phyloP scores from a whole-genome alignment of 2,888 invertebrate species.

The Caenorhabditis sinica region DNA sequence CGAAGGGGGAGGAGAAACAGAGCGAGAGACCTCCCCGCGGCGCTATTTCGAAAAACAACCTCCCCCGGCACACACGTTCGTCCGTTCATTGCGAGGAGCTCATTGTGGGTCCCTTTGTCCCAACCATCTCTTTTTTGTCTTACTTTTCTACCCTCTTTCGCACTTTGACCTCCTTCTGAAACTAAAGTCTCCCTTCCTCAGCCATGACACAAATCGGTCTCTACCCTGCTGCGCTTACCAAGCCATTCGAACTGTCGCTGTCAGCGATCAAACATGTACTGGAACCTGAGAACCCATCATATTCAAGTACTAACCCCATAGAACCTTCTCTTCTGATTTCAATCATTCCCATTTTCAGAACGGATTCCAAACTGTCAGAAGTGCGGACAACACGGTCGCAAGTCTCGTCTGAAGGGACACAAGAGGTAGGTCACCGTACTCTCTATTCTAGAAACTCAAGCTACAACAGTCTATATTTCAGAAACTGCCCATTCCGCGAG shows the following conservation, averaged over 20 bases:
- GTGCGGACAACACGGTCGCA: slow-evolving; percentile 81
- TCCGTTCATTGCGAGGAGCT: slow-evolving; percentile 64
- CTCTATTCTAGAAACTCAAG: slow-evolving; percentile 5
- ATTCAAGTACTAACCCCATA: slow-evolving; percentile 69
- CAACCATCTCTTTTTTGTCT: slow-evolving; percentile 13
- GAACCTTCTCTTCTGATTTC: not conserved
- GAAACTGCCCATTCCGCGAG: slow-evolving; percentile 80
- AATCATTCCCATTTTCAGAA: slow-evolving; percentile 74
- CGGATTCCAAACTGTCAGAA: slow-evolving; percentile 82
- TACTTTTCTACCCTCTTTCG: slow-evolving; percentile 21
- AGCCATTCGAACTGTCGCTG: slow-evolving; percentile 69
- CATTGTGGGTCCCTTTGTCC: slow-evolving; percentile 50
- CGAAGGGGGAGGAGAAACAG: slow-evolving; percentile 63
- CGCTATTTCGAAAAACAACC: slow-evolving; percentile 69
- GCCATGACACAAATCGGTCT: slow-evolving; percentile 69
- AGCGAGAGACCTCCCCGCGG: slow-evolving; percentile 67
- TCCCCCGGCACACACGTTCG: slow-evolving; percentile 57
- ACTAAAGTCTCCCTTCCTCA: slow-evolving; percentile 20
- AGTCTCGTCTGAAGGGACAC: slow-evolving; percentile 82
- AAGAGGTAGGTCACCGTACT: slow-evolving; percentile 66
- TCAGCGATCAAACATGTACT: slow-evolving; percentile 74
- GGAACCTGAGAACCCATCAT: slow-evolving; percentile 74
- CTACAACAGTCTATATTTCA: slow-evolving; percentile 37
- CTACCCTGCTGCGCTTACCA: slow-evolving; percentile 64
- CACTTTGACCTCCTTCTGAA: slow-evolving; percentile 41